Evolutionary conservation across 2,888 invertebrate genomes (phyloP), one percentile per base, ranked within the genome.

Genomic region (Autographa pulchrina): DNA sequence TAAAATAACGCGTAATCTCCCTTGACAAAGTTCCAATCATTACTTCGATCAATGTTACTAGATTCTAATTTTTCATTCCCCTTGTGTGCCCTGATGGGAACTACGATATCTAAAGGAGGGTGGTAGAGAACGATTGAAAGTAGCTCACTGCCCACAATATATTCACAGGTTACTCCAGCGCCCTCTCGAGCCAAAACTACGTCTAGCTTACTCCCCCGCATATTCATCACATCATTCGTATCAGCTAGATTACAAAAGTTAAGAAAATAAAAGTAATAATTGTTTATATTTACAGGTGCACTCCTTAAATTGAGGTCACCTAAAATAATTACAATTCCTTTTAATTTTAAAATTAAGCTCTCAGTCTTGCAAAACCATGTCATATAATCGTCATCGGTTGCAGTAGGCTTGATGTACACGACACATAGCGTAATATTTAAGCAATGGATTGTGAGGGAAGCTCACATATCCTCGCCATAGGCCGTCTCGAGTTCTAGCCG

Each of bases 231-330:
- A n/a, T 56, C 58, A 58, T 62, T 70, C 56, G 14, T 66, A 18
- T 66, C 65, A 35, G 7, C 5, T 58, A 66, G 6, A 48, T 38
- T 58, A 58, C 61, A 70, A 35, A 41, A 70, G 41, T 25, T 60
- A 25, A 65, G 32, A 4, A 62, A 70, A 43, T 62, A 65, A 70
- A 18, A 70, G 16, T 70, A 65, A 58, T 70, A 66, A 56, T 60
- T 59, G 7, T 58, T 56, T 0, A 59, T 2, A 58, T 64, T 54
- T 7, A 62, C 16, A 41, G 65, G 61, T 11, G 43, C 54, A 68
- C 68, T 68, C 13, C 32, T 68, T 43, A 68, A 31, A n/a, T 68
- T 68, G 14, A 68, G 32, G 13, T 68, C 68, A 13, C 68, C 68
- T 31, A 65, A 32, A 35, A 62, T 56, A 2, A 62, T 20, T 2